A percentile compares a stretch with the other conserved stretches of the same genome.
Conservation (phyloP, 2,888 invertebrate genomes). For the Tineola bisselliella region DNA sequence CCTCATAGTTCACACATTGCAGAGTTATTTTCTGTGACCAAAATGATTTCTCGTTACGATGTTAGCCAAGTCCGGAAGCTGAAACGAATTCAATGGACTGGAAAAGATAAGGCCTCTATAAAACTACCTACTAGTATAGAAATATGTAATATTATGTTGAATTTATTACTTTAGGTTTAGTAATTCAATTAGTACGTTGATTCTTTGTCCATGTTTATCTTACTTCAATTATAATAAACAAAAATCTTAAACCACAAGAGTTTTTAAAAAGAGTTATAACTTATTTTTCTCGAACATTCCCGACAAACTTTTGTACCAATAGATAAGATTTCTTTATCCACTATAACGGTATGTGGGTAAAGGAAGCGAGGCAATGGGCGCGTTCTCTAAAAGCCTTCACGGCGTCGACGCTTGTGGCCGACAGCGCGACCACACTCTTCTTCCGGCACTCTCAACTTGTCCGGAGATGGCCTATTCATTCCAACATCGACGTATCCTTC, state of each 20-base stretch:
- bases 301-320: not conserved
- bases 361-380: conserved; percentile 2
- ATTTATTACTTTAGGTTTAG: not conserved
- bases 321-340: not conserved
- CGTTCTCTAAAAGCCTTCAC: conserved; percentile 11
- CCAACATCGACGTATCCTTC: conserved; percentile 30
- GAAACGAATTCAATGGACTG: conserved; percentile 34
- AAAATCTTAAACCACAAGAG: too few species aligned
- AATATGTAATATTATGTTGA: not conserved
- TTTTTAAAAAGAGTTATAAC: too few species aligned
- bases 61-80: conserved; percentile 29
- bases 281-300: not conserved
- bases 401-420: conserved; percentile 5
- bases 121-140: not conserved
- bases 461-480: conserved; percentile 54
- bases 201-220: too few species aligned
- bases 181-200: not conserved
- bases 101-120: conserved; percentile 40
- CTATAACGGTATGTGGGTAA: not conserved
- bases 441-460: conserved; percentile 36
- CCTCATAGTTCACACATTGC: conserved; percentile 8
- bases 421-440: conserved; percentile 17
- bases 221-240: too few species aligned
- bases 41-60: conserved; percentile 39
- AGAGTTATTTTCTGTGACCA: conserved; percentile 11